Conservation (phyloP, 2,888 invertebrate species). For the Xestia ashworthii region DNA sequence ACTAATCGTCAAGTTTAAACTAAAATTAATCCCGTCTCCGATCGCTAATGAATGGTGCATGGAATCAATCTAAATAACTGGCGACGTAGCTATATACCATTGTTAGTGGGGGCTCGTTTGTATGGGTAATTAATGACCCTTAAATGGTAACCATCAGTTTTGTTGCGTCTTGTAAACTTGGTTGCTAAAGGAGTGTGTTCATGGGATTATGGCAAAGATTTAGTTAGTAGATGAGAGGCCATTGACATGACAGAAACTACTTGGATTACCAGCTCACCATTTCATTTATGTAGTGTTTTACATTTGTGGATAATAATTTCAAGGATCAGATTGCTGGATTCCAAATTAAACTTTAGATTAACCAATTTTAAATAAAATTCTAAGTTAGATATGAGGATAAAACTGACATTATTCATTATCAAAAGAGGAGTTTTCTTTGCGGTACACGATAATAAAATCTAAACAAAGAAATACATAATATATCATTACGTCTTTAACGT, state of each 20-base stretch:
- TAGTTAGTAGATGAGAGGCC: background rate
- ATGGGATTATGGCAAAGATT: slow-evolving; percentile 25
- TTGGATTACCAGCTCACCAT: too few species aligned
- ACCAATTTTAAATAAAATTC: too few species aligned
- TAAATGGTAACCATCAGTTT: slow-evolving; percentile 72
- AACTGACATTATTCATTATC: background rate
- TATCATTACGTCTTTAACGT: background rate
- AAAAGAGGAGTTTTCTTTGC: background rate
- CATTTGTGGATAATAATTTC: background rate
- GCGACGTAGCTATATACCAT: slow-evolving; percentile 70
- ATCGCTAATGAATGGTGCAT: slow-evolving; percentile 64
- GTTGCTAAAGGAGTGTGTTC: slow-evolving; percentile 48
- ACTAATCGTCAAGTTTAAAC: slow-evolving; percentile 59
- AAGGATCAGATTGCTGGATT: background rate
- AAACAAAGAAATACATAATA: background rate
- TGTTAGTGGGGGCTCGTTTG: slow-evolving; percentile 74
- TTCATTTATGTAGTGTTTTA: background rate
- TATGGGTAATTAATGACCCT: slow-evolving; percentile 74
- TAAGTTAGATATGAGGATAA: too few species aligned
- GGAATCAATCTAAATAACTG: slow-evolving; percentile 65
- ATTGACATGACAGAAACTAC: background rate
- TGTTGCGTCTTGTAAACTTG: slow-evolving; percentile 66
- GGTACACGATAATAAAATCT: background rate
- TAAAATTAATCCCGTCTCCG: slow-evolving; percentile 61
- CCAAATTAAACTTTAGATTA: background rate